Base-by-base conservation (phyloP, 1,140 invertebrate genomes). In the Octopus sinensis region DNA sequence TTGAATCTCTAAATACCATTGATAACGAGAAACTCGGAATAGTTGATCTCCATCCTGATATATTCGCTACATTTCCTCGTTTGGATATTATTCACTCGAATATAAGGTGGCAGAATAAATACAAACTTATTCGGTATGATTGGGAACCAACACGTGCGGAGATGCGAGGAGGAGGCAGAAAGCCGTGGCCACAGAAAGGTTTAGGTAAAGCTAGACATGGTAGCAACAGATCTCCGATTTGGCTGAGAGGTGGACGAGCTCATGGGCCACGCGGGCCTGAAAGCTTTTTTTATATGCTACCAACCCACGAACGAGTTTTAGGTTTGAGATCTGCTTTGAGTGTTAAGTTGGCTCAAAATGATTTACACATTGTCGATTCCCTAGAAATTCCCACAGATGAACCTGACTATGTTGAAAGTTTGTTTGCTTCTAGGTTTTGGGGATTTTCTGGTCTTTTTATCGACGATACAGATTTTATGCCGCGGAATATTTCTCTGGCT, bases 151-250 rank as follows among this genome's bases (percentile, higher is more conserved):
- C 93, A 1, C 91, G 95, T 80, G 94, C 94, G 23, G 98, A 99
- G 92, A 93, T 96, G 80, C 90, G 93, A 78, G 97, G 97, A 80
- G 96, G 96, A 81, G 96, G 90, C 5, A 91, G 93, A 54, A 99
- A 98, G 88, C 97, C 97, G 0, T 98, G 96, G 96, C 96, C 95
- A 7, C 98, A 99, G 88, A 99, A 99, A 92, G 97, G 96, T 82
- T 87, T 89, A 30, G 98, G 98, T 1, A 92, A 93, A 86, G 95
- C 98, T 52, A 92, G 98, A 73, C 96, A 98, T 90, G 96, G 97
- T 53, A 97, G 95, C 75, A 96, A 95, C 83, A 92, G 96, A 83
- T 96, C 96, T 5, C 97, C 97, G 0, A 86, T 98, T 5, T 98
- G 93, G 88, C 86, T 86, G 71, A 93, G 93, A 54, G 97, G 91